Evolutionary conservation across 2,113 vertebrate genomes (phyloP), one percentile per base, ranked within the genome.

Genomic region (Lepus europaeus): DNA sequence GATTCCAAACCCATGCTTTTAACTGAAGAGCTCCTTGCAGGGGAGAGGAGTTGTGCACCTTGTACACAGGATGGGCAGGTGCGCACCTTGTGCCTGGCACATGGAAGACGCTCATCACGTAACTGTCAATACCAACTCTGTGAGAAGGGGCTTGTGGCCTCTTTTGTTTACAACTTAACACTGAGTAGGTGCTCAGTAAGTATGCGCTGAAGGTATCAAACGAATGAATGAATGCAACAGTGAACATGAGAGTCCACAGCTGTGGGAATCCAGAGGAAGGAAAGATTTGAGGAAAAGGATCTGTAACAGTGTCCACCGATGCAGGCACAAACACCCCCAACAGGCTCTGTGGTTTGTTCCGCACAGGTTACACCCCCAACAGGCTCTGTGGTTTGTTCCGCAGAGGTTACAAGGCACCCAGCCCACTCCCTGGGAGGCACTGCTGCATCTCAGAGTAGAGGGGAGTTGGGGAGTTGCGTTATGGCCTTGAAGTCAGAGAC

Each of bases 51-150:
- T 17, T 2, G 59, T 59, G 6, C 11, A 59, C 68, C n/a, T 12
- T 49, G 69, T 23, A 27, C 0, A 0, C 19, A 68, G 29, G 23
- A 33, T 29, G 8, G 19, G 29, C 74, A 23, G 33, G 29, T 2
- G 66, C 56, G 6, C n/a, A 0, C 49, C 49, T n/a, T 1, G 6
- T 14, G 68, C 66, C n/a, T 16, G 61, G 68, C 29, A 25, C 1
- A 0, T 13, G 6, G 25, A 14, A 33, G 53, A 51, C 8, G 13
- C 16, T 69, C 20, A 4, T 3, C 51, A 33, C 2, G 0, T 2
- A 25, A 11, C 6, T 16, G 59, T 39, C 14, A 51, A 33, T 22
- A 11, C 23, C 11, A 49, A 69, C 69, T 87, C 68, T n/a, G 19
- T 22, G n/a, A 76, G 31, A 51, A 1, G 33, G 73, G 53, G 20